Evolutionary conservation across 2,113 vertebrate genomes (phyloP), one percentile per base, ranked within the genome.

Genomic region (Phylloscopus whistleri): DNA sequence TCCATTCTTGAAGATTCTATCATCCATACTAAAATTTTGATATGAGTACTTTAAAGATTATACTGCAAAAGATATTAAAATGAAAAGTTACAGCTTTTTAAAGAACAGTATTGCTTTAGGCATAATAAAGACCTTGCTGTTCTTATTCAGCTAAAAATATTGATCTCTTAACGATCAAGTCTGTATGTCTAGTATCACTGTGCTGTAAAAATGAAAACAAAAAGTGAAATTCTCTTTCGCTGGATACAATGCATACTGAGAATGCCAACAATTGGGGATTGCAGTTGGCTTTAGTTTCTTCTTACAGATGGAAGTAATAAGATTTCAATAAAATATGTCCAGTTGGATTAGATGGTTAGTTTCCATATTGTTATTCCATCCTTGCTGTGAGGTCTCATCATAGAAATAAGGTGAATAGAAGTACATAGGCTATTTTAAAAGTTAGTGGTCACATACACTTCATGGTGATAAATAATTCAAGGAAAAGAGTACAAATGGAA

Each of bases 221-320:
- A 76, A 96, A 95, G 52, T 79, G 53, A 92, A 94, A 95, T 80
- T 86, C 44, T 62, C 84, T 91, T 87, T 87, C 95, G 77, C 87
- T 98, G 97, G 96, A 98, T 96, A 84, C 44, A 94, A 0, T 81
- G 26, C 39, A 35, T 81, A 74, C 59, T 90, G 85, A 81, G 78
- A 84, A 78, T 74, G 97, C 98, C 98, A 98, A 86, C 97, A 97
- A 79, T 46, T 76, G 67, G 72, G 70, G 87, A 94, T 95, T 94
- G 94, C 94, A 96, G 77, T 96, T 98, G 97, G 89, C 96, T 97
- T 96, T 94, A 81, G 89, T 96, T 96, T 95, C 89, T 79, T 91
- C 72, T 92, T 97, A 89, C 97, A 98, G 95, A 96, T 98, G 98
- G 98, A 98, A 98, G 87, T 96, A 98, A 98, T 98, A 98, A 98